These are phyloP conservation scores for Percopsis transmontana DNA, from an alignment of 2,113 vertebrate genomes.

Conservation along the genomic window DNA sequence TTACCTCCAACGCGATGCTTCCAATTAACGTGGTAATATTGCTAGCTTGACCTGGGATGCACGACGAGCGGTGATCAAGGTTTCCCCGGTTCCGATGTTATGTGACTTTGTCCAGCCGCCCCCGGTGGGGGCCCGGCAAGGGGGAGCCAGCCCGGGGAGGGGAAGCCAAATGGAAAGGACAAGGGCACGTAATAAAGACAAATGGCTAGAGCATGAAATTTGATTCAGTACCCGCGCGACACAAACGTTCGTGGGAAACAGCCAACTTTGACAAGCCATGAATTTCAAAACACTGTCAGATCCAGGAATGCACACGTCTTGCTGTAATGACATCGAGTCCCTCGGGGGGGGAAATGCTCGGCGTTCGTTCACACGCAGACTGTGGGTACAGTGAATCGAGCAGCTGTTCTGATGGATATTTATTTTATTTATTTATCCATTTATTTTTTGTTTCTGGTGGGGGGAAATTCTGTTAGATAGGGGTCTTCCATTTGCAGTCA, in stretches of 20 bases:
- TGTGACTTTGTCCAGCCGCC: conserved; percentile 64
- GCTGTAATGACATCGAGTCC: conserved; percentile 59
- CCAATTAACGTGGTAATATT: conserved; percentile 55
- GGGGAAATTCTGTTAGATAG: too few relatives aligned
- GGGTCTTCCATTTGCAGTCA: too few relatives aligned
- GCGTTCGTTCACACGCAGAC: conserved; percentile 5
- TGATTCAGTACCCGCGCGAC: conserved; percentile 73
- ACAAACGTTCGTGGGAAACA: conserved; percentile 66
- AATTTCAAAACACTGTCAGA: conserved; percentile 73
- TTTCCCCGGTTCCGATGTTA: conserved; percentile 66
- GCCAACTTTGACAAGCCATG: conserved; percentile 67
- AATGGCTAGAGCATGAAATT: conserved; percentile 77
- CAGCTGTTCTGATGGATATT: conserved; percentile 36
- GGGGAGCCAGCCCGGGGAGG: not conserved
- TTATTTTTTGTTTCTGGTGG: too few relatives aligned
- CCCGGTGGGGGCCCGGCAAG: conserved; percentile 48
- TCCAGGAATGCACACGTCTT: conserved; percentile 59
- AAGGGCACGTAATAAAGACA: conserved; percentile 79
- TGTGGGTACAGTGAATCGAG: conserved; percentile 52
- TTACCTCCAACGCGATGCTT: conserved; percentile 56
- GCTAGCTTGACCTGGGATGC: conserved; percentile 38
- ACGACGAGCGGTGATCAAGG: conserved; percentile 51
- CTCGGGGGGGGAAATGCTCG: conserved; percentile 26
- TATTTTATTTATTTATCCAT: not conserved
- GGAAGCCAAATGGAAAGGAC: conserved; percentile 69